phyloP scores from a whole-genome alignment of 2,888 invertebrate genomes.

The Harpalus rubripes region DNA sequence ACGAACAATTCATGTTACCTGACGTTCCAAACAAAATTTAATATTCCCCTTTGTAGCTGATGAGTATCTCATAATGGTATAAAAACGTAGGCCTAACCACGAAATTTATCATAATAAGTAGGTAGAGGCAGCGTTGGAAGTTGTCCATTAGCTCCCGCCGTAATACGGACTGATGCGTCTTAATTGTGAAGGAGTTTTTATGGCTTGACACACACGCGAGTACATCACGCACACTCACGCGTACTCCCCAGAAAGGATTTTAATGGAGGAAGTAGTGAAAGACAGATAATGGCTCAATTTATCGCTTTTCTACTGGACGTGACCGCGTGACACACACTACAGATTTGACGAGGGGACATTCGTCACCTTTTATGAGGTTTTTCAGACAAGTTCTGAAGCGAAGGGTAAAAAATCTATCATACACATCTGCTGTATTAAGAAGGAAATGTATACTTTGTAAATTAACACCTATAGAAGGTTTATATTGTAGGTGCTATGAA shows the following conservation, averaged over 20 bases:
- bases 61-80: constrained; percentile 64
- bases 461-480: constrained; percentile 52
- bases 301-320: constrained; percentile 58
- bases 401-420: constrained; percentile 50
- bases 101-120: constrained; percentile 67
- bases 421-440: background rate
- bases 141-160: constrained; percentile 60
- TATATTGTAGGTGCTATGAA: background rate
- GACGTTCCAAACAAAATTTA: constrained; percentile 53
- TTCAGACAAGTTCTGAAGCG: constrained; percentile 21
- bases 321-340: constrained; percentile 52
- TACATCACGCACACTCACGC: constrained; percentile 46
- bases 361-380: constrained; percentile 43
- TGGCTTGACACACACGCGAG: constrained; percentile 47
- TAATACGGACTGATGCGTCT: constrained; percentile 66
- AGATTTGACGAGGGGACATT: constrained; percentile 60
- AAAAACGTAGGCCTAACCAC: constrained; percentile 62
- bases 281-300: constrained; percentile 63
- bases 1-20: constrained; percentile 25
- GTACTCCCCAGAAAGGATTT: constrained; percentile 26
- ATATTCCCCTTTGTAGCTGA: constrained; percentile 63
- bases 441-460: constrained; percentile 60
- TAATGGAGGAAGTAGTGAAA: constrained; percentile 62
- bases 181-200: constrained; percentile 64
- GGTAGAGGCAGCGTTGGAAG: constrained; percentile 61